Percentiles rank a stretch among this genome's conserved stretches.
Evolutionary conservation across 2,888 invertebrate species (phyloP).

Genomic region (Tachystola acroxantha): DNA sequence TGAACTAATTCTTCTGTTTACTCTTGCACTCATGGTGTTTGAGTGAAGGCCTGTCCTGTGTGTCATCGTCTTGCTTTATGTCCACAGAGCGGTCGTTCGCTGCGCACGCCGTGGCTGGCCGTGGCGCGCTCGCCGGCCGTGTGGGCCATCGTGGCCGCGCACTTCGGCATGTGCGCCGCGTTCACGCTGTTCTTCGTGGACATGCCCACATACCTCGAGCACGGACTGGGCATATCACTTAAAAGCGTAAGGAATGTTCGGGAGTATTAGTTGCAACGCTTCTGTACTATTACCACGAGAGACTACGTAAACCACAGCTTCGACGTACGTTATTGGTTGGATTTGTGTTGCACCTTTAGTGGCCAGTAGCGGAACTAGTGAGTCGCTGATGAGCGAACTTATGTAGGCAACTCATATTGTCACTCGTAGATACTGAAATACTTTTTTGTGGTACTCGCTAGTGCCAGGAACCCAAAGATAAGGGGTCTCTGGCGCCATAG

Average conservation of each 20-base stretch:
- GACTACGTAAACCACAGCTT: background rate
- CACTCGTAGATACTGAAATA: no score
- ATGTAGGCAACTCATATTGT: no score
- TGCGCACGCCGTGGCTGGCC: conserved; percentile 78
- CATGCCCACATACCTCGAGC: conserved; percentile 83
- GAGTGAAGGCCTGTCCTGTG: no score
- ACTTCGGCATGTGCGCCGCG: conserved; percentile 80
- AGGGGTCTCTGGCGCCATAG: no score
- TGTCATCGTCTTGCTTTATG: no score
- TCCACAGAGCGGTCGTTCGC: conserved; percentile 4
- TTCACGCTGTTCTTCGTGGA: conserved; percentile 83
- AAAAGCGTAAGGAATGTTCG: conserved; percentile 78
- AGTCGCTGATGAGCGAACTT: no score
- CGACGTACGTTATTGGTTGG: background rate
- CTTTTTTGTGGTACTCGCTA: no score
- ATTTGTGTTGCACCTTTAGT: no score
- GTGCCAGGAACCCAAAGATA: no score
- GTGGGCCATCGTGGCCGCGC: conserved; percentile 75
- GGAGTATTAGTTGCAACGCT: conserved; percentile 18
- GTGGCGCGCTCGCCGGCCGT: conserved; percentile 80
- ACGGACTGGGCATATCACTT: conserved; percentile 79
- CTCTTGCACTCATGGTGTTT: no score
- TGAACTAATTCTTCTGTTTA: no score
- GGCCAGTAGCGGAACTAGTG: no score
- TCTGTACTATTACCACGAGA: background rate